Conservation (phyloP, 2,888 invertebrate species). For the Fragum sueziense region DNA sequence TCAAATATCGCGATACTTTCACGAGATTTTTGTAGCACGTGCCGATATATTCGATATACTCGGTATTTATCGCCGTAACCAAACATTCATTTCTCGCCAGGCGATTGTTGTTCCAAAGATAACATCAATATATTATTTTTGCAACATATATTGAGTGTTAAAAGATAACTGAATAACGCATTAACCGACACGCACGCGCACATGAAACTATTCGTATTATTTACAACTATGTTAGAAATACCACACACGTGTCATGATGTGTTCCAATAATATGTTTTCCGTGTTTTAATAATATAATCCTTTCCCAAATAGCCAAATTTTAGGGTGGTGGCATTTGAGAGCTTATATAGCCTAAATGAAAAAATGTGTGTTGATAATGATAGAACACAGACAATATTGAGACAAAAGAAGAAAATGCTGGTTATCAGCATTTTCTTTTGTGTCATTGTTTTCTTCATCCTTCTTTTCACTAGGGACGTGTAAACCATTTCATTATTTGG, state of each 20-base stretch:
- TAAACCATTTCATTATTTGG: too few relatives aligned
- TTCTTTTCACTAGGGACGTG: too few relatives aligned
- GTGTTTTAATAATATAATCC: too few relatives aligned
- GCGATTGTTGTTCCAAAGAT: background rate
- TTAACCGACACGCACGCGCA: constrained; percentile 3
- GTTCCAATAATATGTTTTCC: background rate
- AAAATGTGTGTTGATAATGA: too few relatives aligned
- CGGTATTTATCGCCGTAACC: constrained; percentile 6
- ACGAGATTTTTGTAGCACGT: constrained; percentile 2
- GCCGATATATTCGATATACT: constrained; percentile 11
- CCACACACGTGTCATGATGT: constrained; percentile 15
- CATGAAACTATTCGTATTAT: background rate
- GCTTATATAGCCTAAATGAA: too few relatives aligned
- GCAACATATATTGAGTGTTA: constrained; percentile 12
- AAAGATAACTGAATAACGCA: constrained; percentile 6
- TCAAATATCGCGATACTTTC: background rate
- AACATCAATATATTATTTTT: constrained; percentile 3
- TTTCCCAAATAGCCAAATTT: too few relatives aligned
- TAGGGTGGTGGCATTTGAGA: too few relatives aligned
- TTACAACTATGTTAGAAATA: constrained; percentile 7
- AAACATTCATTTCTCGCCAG: constrained; percentile 1
- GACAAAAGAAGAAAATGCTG: too few relatives aligned
- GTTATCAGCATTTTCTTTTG: too few relatives aligned
- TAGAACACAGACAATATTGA: too few relatives aligned
- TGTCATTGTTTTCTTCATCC: too few relatives aligned